Evolutionary conservation across 2,113 vertebrate genomes (phyloP).

Genomic region (Ictalurus punctatus): DNA sequence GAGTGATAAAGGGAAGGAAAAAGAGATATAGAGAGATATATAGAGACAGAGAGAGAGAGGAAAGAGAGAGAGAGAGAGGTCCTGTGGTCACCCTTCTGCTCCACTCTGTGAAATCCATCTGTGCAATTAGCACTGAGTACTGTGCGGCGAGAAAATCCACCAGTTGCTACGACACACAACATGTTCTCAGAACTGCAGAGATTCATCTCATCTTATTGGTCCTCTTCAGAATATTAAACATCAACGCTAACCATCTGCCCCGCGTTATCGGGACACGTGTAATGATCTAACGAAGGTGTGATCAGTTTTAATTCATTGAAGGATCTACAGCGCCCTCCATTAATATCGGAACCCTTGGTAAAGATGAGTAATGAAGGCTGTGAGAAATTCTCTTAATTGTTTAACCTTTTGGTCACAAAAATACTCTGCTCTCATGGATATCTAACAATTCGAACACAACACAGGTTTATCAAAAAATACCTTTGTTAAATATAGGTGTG

Average conservation of each 20-base stretch:
- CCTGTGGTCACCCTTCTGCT: constrained; percentile 43
- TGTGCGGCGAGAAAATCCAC: constrained; percentile 11
- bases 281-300: not conserved
- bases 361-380: too few species aligned
- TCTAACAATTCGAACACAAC: too few species aligned
- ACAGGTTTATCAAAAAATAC: too few species aligned
- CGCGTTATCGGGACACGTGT: not conserved
- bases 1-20: not conserved
- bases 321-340: too few species aligned
- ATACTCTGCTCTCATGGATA: too few species aligned
- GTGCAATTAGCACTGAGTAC: constrained; percentile 51
- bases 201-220: not conserved
- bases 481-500: too few species aligned
- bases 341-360: too few species aligned
- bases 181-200: not conserved
- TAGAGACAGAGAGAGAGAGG: not conserved
- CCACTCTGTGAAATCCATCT: constrained; percentile 56
- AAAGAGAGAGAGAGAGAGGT: constrained; percentile 18
- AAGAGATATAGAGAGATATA: not conserved
- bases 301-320: not conserved
- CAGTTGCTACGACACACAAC: constrained; percentile 28
- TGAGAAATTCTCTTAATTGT: too few species aligned
- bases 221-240: constrained; percentile 14
- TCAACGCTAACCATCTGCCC: not conserved
- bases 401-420: too few species aligned